Base-by-base conservation (phyloP, 2,888 invertebrate species). In the Leptopilina drosophilae region DNA sequence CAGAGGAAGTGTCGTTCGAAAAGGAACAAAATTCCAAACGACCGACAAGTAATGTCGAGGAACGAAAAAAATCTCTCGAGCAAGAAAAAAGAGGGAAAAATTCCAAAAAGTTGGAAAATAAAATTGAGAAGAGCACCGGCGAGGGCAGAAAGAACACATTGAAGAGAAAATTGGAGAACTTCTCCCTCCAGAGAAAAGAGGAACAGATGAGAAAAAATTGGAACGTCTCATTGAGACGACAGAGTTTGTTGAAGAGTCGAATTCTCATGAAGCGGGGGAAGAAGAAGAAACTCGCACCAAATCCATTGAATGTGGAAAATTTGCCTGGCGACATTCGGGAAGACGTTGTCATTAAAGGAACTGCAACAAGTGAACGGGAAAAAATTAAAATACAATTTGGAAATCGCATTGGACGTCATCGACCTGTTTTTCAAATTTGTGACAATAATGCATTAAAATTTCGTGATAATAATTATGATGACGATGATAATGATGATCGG, bases 241-340 rank as follows among this genome's bases (percentile, higher is more conserved):
- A 59, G 4, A 73, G 73, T 14, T 73, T 73, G 5, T 14, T 73
- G n/a, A 73, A 40, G 26, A n/a, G 56, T 5, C 33, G 9, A 11
- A 53, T 73, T 33, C n/a, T 73, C 33, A 64, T 62, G 26, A 76
- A 64, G 33, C 64, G 46, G 8, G 15, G 49, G 53, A 83, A 77
- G 40, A 87, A 82, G 64, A 85, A 85, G 64, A 82, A 81, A 64
- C 69, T 84, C 0, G 87, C 85, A 5, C 86, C 86, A 1, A 76
- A 77, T n/a, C 81, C 85, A 1, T 46, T 53, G n/a, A 33, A 49
- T 9, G 6, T 42, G 49, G 12, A 49, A 49, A 49, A 49, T 11
- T 49, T 49, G 9, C 12, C 46, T 3, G 46, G 0, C 5, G 6
- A 46, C 2, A 7, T 46, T 9, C 7, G 7, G 7, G 6, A 46